Evolutionary conservation across 2,888 invertebrate species (phyloP).

Genomic region (Caenorhabditis sp.): DNA sequence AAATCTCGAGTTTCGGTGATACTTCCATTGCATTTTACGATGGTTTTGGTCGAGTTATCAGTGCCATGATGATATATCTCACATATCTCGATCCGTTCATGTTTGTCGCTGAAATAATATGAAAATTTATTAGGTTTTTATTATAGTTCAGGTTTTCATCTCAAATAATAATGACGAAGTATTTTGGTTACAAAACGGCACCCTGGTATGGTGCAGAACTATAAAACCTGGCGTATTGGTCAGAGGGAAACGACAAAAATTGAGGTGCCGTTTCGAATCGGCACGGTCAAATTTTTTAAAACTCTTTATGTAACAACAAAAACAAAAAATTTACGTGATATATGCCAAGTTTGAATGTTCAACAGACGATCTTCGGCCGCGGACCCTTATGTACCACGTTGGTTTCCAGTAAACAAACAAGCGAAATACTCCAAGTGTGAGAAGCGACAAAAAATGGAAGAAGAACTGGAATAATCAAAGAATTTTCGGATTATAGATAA

Average conservation of each 20-base stretch:
- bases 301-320: too few relatives aligned
- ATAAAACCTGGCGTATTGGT: too few relatives aligned
- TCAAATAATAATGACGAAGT: too few relatives aligned
- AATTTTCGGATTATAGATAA: too few relatives aligned
- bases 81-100: constrained; percentile 36
- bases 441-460: constrained; percentile 46
- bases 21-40: constrained; percentile 35
- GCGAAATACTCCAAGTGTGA: constrained; percentile 62
- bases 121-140: too few relatives aligned
- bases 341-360: constrained; percentile 60
- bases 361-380: constrained; percentile 51
- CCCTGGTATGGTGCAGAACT: too few relatives aligned
- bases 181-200: too few relatives aligned
- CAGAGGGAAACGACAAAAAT: too few relatives aligned
- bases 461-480: constrained; percentile 10
- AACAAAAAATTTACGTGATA: constrained; percentile 52
- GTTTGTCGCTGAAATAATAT: constrained; percentile 49
- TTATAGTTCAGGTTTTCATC: too few relatives aligned
- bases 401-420: constrained; percentile 69
- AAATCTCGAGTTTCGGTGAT: constrained; percentile 45
- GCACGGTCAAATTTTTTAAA: too few relatives aligned
- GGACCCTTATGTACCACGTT: constrained; percentile 44
- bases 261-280: too few relatives aligned
- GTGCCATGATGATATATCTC: constrained; percentile 12
- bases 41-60: constrained; percentile 12